These are phyloP conservation scores for Ataeniobius toweri DNA, from an alignment of 2,797 vertebrate genomes.

Conservation along the genomic window DNA sequence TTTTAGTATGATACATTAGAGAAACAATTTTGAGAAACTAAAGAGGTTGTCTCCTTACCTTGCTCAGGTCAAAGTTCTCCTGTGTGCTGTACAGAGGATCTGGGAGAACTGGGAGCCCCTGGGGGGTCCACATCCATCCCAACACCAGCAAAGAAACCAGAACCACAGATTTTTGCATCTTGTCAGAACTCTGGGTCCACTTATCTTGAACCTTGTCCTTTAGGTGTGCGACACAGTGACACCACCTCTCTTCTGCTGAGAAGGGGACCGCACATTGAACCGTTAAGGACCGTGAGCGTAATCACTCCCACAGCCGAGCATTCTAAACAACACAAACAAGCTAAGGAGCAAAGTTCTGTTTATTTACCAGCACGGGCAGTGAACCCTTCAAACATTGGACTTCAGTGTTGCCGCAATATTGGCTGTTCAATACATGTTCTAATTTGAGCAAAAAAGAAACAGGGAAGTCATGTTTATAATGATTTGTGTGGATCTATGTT, in stretches of 20 bases:
- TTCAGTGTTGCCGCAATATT: slow-evolving; percentile 35
- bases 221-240: slow-evolving; percentile 11
- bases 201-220: slow-evolving; percentile 13
- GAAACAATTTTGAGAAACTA: background rate
- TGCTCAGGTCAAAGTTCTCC: slow-evolving; percentile 85
- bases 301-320: slow-evolving; percentile 23
- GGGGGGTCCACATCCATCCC: slow-evolving; percentile 37
- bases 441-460: slow-evolving; percentile 6
- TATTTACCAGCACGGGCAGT: background rate
- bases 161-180: slow-evolving; percentile 40
- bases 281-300: slow-evolving; percentile 22
- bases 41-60: slow-evolving; percentile 75
- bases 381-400: slow-evolving; percentile 38
- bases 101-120: slow-evolving; percentile 60
- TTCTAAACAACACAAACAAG: slow-evolving; percentile 60
- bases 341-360: slow-evolving; percentile 76
- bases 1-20: background rate
- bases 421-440: slow-evolving; percentile 45
- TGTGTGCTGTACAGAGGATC: slow-evolving; percentile 80
- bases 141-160: slow-evolving; percentile 73
- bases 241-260: slow-evolving; percentile 7
- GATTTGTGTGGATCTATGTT: background rate
- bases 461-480: background rate
- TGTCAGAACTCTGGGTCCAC: slow-evolving; percentile 30
- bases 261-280: slow-evolving; percentile 37